Base-by-base conservation (phyloP, 2,113 vertebrate species). In the Nesogale talazaci region DNA sequence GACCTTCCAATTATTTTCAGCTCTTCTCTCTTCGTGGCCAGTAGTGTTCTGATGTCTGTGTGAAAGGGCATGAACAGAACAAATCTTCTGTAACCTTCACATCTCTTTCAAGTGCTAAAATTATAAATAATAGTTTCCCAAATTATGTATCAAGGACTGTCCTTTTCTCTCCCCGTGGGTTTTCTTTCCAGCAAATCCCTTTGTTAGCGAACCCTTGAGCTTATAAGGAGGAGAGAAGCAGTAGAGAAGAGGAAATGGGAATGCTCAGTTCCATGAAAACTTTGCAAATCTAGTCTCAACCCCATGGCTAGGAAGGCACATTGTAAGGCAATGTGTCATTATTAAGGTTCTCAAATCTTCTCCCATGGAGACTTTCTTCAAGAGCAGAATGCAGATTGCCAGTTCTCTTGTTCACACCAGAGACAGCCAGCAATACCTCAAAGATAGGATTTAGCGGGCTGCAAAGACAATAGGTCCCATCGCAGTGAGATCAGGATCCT, bases 91-190 rank as follows among this genome's bases (percentile, higher is more conserved):
- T 42, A 80, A 91, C 38, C 87, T 95, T 93, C 85, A 82, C 72
- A 34, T 94, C 82, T 78, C 82, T 95, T 91, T 89, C 89, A 94
- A 95, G 79, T 46, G 56, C 40, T 87, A 63, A 91, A 92, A 79
- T 76, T 86, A 94, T 69, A 76, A 92, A 82, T 69, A 56, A 52
- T 31, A 61, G 52, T 88, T 85, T 88, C 92, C 78, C 59, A 91
- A 89, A 85, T 78, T 52, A 77, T 61, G 63, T 81, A 79, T 91
- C 57, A 75, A 95, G 69, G 70, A 34, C 3, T 90, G 85, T 82
- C 95, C 65, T 84, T 69, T 86, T 83, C 91, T 74, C 83, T 92
- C 74, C 19, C 20, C 23, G 56, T 69, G 20, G 59, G 3, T 27
- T 36, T 3, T 42, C 67, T 94, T 81, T 81, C 36, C 12, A 46